These are phyloP conservation scores for Alaudala cheleensis DNA, from an alignment of 2,113 vertebrate species.

Conservation along the genomic window DNA sequence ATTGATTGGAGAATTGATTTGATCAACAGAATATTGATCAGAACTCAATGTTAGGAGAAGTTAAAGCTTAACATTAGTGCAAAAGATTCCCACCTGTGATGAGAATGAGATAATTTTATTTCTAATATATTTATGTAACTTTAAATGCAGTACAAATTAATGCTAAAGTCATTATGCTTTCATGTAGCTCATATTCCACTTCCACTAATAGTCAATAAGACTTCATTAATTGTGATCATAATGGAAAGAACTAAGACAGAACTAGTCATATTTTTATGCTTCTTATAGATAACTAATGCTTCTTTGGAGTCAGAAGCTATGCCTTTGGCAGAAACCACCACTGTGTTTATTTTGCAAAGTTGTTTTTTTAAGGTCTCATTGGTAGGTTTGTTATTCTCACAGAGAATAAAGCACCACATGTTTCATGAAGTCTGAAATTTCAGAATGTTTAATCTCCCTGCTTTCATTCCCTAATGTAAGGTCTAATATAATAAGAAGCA, in stretches of 20 bases:
- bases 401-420: neutral
- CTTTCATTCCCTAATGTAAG: conserved; percentile 10
- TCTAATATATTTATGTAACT: neutral
- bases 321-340: neutral
- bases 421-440: conserved; percentile 3
- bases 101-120: neutral
- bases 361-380: neutral
- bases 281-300: neutral
- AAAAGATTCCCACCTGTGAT: neutral
- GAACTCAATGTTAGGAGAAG: neutral
- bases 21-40: neutral
- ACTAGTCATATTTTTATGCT: neutral
- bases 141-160: neutral
- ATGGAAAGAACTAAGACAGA: neutral
- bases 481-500: conserved; percentile 1
- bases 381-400: neutral
- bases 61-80: neutral
- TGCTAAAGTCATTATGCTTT: neutral
- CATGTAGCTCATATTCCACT: neutral
- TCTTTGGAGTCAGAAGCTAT: neutral
- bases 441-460: neutral
- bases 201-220: neutral
- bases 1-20: neutral
- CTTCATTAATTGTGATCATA: neutral
- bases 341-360: neutral